Base-by-base conservation (phyloP, 2,113 vertebrate species). In the Odobenus rosmarus region DNA sequence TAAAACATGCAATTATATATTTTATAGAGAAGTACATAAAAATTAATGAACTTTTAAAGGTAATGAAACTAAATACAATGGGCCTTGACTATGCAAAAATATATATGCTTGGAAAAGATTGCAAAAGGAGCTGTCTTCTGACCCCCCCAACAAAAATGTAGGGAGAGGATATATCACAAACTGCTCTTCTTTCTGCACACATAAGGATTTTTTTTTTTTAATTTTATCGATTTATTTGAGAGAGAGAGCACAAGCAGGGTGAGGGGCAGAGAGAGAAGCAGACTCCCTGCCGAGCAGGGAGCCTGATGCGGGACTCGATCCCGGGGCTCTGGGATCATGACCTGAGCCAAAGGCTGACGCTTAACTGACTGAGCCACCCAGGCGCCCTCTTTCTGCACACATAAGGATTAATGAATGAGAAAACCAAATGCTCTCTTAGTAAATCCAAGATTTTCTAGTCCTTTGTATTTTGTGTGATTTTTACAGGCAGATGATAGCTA, bases 401-500 rank as follows among this genome's bases (percentile, higher is more conserved):
- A 61, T 7, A 33, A 76, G 36, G 19, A 79, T 59, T 82, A 88
- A 49, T 61, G 84, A 69, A 67, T 57, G 14, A 7, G 33, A 93
- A 87, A 85, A 18, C 0, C 15, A 95, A 46, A 77, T 46, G 15
- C 4, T 42, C 71, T 88, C 55, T 64, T 42, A 59, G 36, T 15
- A 92, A 93, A 95, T 79, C 80, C 59, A 80, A 53, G 88, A 28
- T 61, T 81, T 91, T 62, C n/a, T 0, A n/a, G 23, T 7, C 13
- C 6, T 95, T 93, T 62, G 46, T 81, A 71, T 55, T 88, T 88
- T 69, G 51, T 90, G 76, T 93, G 33, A 9, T 72, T 84, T 88
- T 94, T 83, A 91, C 10, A 88, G 31, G 42, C 36, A 28, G 76
- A 64, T 28, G 18, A 85, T 24, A 19, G 72, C 72, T 76, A 76